Evolutionary conservation across 2,888 invertebrate genomes (phyloP).

Genomic region (Achlya flavicornis): DNA sequence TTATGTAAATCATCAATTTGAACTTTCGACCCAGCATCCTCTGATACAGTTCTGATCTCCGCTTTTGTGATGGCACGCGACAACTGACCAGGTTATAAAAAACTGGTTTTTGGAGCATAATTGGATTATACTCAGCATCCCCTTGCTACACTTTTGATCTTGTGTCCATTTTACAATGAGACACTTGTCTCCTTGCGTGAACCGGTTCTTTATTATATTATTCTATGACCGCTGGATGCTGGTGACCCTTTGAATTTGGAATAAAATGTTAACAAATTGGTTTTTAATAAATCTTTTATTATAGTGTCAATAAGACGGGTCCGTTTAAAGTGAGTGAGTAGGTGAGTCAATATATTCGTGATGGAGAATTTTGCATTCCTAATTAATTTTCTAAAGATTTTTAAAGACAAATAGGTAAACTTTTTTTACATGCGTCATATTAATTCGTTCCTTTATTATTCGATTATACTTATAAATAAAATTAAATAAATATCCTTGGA

Average conservation of each 20-base stretch:
- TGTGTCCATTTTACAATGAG: conserved; percentile 25
- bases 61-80: conserved; percentile 32
- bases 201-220: neutral
- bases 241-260: conserved; percentile 2
- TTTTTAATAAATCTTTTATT: neutral
- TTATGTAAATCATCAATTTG: conserved; percentile 46
- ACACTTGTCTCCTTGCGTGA: conserved; percentile 19
- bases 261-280: neutral
- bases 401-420: too few species aligned
- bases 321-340: neutral
- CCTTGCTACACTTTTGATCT: conserved; percentile 63
- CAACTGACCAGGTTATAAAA: conserved; percentile 26
- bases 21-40: conserved; percentile 59
- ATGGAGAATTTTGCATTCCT: too few species aligned
- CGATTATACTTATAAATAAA: too few species aligned
- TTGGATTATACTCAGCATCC: conserved; percentile 40
- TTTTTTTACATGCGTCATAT: too few species aligned
- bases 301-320: neutral
- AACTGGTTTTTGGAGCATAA: conserved; percentile 27
- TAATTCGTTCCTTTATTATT: too few species aligned
- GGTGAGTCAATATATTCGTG: too few species aligned
- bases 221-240: neutral
- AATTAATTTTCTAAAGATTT: too few species aligned
- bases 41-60: conserved; percentile 57
- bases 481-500: too few species aligned